Evolutionary conservation across 2,888 invertebrate genomes (phyloP).

Genomic region (Petrophora chlorosata): DNA sequence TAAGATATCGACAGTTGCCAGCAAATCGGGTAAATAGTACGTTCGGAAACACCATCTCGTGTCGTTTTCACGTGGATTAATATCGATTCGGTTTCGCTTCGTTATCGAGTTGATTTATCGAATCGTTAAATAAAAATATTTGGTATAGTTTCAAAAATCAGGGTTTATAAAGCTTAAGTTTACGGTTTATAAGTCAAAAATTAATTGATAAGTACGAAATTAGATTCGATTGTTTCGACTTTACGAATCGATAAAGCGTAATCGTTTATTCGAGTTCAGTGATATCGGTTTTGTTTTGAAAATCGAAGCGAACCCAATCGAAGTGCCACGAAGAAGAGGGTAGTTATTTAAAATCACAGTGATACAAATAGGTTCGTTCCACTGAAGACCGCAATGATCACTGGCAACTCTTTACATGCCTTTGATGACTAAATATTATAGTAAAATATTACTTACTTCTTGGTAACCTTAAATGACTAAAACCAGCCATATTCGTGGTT

Average conservation of each 20-base stretch:
- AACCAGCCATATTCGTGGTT: too few species aligned
- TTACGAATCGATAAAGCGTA: constrained; percentile 27
- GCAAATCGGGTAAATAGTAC: constrained; percentile 29
- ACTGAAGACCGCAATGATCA: constrained; percentile 22
- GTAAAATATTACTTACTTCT: too few species aligned
- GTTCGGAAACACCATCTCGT: constrained; percentile 39
- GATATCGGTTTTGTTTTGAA: constrained; percentile 7
- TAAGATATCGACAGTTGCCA: constrained; percentile 37
- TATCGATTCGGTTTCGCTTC: constrained; percentile 33
- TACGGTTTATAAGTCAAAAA: constrained; percentile 15
- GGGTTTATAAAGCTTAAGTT: constrained; percentile 15
- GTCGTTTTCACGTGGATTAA: constrained; percentile 23
- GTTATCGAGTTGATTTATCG: constrained; percentile 14
- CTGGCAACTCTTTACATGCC: background rate
- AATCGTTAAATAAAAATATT: constrained; percentile 4
- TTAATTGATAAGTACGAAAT: constrained; percentile 21
- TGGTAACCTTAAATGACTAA: too few species aligned
- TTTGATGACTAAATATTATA: too few species aligned
- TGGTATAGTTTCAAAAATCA: constrained; percentile 1
- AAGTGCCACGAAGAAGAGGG: constrained; percentile 22
- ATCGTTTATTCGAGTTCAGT: constrained; percentile 22
- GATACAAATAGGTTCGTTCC: constrained; percentile 24
- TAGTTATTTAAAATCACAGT: constrained; percentile 33
- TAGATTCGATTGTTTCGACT: constrained; percentile 15
- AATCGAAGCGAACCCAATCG: constrained; percentile 34